Conservation (phyloP, 1,140 invertebrate genomes). For the Aphidius ervi region DNA sequence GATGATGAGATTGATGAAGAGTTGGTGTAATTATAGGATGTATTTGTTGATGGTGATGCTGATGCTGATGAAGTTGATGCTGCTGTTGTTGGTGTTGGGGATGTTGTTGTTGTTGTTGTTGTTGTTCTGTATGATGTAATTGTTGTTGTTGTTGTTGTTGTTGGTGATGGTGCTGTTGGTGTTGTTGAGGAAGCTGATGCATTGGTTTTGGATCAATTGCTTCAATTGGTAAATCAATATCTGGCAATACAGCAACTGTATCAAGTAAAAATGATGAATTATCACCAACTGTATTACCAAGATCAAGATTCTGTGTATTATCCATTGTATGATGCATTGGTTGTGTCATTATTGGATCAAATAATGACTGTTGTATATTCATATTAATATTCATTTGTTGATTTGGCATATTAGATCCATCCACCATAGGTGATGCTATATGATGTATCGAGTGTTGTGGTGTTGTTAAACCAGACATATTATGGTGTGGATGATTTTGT, state of each 20-base stretch:
- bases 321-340: slow-evolving; percentile 39
- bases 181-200: slow-evolving; percentile 10
- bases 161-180: background rate
- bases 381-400: slow-evolving; percentile 39
- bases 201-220: slow-evolving; percentile 32
- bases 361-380: slow-evolving; percentile 40
- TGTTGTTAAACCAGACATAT: slow-evolving; percentile 9
- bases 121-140: no score
- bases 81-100: no score
- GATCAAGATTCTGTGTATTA: slow-evolving; percentile 35
- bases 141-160: no score
- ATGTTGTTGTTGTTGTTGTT: no score
- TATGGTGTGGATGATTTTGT: slow-evolving; percentile 40
- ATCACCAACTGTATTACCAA: slow-evolving; percentile 35
- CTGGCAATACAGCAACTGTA: slow-evolving; percentile 40
- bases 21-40: no score
- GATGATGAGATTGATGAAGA: background rate
- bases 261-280: slow-evolving; percentile 45
- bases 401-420: slow-evolving; percentile 35
- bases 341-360: slow-evolving; percentile 45
- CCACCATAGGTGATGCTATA: slow-evolving; percentile 43
- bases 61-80: no score
- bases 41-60: no score
- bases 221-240: slow-evolving; percentile 44
- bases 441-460: slow-evolving; percentile 21